phyloP scores from a whole-genome alignment of 2,113 vertebrate species.

The Corvus hawaiiensis region DNA sequence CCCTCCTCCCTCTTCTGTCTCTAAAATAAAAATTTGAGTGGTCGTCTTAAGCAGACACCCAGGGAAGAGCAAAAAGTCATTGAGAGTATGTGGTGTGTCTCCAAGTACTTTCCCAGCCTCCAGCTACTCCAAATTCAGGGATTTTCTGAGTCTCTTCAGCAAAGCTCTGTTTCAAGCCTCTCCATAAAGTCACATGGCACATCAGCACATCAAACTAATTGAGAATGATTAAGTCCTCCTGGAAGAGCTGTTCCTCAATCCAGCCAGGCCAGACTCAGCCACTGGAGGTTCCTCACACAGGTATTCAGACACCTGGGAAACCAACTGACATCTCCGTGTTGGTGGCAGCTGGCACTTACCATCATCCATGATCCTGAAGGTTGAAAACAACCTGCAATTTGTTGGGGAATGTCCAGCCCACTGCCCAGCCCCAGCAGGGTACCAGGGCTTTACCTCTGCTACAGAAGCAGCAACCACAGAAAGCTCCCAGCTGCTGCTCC shows the following conservation, averaged over 20 bases:
- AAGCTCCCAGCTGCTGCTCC: background rate
- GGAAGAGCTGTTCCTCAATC: background rate
- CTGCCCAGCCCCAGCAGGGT: rapidly evolving
- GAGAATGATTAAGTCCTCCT: background rate
- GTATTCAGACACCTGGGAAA: background rate
- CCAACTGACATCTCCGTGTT: background rate
- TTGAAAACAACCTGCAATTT: background rate
- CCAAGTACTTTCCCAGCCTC: background rate
- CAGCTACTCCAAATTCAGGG: background rate
- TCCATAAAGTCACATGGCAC: rapidly evolving
- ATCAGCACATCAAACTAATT: background rate
- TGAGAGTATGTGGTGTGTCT: background rate
- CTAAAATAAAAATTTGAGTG: background rate
- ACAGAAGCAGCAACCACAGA: background rate
- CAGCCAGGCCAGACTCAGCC: background rate
- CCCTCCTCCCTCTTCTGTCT: background rate
- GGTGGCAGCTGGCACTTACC: background rate
- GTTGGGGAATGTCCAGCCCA: background rate
- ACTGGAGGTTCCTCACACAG: background rate
- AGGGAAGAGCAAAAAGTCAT: background rate
- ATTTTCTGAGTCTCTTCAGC: background rate
- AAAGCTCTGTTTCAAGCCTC: background rate
- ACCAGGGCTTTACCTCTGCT: background rate
- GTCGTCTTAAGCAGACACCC: background rate
- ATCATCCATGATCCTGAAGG: background rate